Base-by-base conservation (phyloP, 2,888 invertebrate genomes). In the Tipula helvola region DNA sequence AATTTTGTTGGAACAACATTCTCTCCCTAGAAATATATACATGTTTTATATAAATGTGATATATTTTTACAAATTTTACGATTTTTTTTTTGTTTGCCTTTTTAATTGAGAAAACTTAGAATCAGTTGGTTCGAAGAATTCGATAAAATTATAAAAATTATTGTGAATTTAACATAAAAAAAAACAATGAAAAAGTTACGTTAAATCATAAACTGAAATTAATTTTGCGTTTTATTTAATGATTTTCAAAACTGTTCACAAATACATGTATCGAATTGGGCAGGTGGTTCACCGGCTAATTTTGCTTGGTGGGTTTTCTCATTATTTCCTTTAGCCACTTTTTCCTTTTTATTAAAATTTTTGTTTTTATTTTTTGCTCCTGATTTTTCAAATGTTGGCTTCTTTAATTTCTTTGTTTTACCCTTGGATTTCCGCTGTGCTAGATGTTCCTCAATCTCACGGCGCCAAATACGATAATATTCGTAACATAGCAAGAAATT, bases 401-500 rank as follows among this genome's bases (percentile, higher is more conserved):
- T 52, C n/a, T 86, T 57, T 16, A 86, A 4, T 39, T 86, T 86
- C 16, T 86, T 86, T 10, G n/a, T 0, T 36, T 86, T 86, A 12
- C 36, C 13, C 5, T 12, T 36, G 5, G 13, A 36, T 39, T 86
- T 36, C 36, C 52, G 52, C 10, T 57, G 36, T 1, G 5, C 18
- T 2, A 86, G 3, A 16, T 16, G 41, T 12, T 86, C 52, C 0
- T 86, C n/a, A 10, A 57, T 13, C 7, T 86, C 86, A 57, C 39
- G 52, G 2, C 36, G 28, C 86, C 86, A 86, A 16, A 86, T 86
- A 0, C 86, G 52, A 39, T 36, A 86, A 39, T 86, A 86, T 36
- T 86, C 86, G 8, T 42, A 86, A 10, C 57, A 36, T n/a, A 86
- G 16, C 18, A 86, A 86, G 28, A 36, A 86, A 52, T 86, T 52